Conservation (phyloP, 2,888 invertebrate genomes). For the Imbricaverruca yamaguchii region DNA sequence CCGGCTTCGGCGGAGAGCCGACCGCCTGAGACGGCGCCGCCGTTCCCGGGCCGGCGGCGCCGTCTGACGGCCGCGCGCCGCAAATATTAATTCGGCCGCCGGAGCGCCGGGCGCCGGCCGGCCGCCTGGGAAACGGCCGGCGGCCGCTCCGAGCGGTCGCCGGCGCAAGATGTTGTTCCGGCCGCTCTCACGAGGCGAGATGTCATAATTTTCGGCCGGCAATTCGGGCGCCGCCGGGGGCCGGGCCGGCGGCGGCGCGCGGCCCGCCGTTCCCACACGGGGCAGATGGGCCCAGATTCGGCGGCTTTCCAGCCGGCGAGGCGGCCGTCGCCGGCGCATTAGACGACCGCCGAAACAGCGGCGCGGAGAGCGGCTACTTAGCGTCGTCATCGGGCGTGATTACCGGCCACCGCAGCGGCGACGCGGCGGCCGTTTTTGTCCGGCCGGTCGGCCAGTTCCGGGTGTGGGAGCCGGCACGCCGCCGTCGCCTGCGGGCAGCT, state of each 20-base stretch:
- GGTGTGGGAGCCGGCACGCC: background rate
- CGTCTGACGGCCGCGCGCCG: background rate
- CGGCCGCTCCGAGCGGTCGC: background rate
- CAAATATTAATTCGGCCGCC: slow-evolving; percentile 11
- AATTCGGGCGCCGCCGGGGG: background rate
- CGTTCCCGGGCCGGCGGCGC: slow-evolving; percentile 12
- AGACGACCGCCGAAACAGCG: background rate
- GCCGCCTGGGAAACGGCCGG: slow-evolving; percentile 14
- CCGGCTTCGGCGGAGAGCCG: background rate
- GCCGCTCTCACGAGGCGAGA: background rate
- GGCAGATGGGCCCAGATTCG: background rate
- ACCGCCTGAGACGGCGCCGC: background rate
- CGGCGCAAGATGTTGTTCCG: slow-evolving; percentile 12
- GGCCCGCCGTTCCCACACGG: background rate
- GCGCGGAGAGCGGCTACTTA: background rate
- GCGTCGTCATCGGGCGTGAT: background rate
- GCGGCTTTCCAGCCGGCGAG: background rate
- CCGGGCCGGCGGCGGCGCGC: background rate
- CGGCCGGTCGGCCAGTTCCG: background rate
- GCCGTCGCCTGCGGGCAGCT: no score
- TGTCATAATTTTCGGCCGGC: background rate
- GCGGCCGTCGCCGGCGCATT: no score
- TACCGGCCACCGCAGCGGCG: background rate
- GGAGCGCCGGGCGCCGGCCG: background rate
- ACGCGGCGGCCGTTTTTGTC: background rate